Evolutionary conservation across 2,797 vertebrate genomes (phyloP).

Genomic region (Macropus fuliginosus): DNA sequence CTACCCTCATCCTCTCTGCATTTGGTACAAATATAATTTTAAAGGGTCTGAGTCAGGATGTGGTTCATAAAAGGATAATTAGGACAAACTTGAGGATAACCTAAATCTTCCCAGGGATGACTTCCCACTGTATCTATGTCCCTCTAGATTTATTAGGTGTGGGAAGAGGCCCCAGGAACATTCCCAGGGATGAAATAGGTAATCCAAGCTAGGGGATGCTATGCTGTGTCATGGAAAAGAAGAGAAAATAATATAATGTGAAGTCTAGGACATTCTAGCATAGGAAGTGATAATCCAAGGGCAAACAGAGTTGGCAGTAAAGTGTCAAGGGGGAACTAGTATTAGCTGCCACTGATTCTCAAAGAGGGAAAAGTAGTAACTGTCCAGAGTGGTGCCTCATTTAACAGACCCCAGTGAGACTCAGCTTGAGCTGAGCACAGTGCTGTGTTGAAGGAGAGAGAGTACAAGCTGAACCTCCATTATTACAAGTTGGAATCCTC

Average conservation of each 20-base stretch:
- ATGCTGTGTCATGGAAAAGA: background rate
- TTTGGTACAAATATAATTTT: background rate
- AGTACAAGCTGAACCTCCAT: background rate
- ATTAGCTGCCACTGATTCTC: background rate
- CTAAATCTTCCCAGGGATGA: background rate
- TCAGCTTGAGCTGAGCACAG: background rate
- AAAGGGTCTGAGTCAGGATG: background rate
- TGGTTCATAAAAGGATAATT: background rate
- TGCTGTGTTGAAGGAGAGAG: background rate
- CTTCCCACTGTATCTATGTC: background rate
- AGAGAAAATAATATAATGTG: background rate
- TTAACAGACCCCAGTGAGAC: background rate
- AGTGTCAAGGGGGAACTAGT: background rate
- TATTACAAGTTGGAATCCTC: background rate
- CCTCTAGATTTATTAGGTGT: background rate
- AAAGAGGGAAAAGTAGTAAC: background rate
- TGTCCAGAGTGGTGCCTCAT: background rate
- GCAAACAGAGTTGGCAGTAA: background rate
- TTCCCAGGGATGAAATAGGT: background rate
- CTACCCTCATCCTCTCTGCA: background rate
- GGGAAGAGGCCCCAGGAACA: background rate
- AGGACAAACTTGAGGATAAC: background rate
- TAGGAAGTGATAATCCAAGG: background rate
- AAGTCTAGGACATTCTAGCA: background rate
- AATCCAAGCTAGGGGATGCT: background rate